Evolutionary conservation across 1,140 invertebrate genomes (phyloP), one percentile per base, ranked within the genome.

Genomic region (Conus ventricosus): DNA sequence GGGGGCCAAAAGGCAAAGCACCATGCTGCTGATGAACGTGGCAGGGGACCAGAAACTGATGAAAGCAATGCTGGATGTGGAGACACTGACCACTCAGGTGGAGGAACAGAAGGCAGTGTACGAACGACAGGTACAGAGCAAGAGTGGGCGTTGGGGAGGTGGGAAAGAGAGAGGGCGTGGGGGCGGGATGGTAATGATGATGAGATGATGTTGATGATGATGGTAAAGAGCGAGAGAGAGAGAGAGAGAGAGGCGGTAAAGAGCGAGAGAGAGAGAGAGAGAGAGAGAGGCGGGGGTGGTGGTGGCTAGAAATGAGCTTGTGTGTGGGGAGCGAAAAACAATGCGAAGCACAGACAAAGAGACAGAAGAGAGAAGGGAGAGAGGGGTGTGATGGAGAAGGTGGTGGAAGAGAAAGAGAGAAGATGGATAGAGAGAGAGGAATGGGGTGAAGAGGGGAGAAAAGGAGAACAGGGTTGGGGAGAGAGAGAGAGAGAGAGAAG

Each of bases 1-100:
- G 23, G 90, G 89, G n/a, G 92, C 92, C n/a, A 91, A 91, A 75
- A 88, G 92, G n/a, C 91, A 93, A 84, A 93, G 92, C 84, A 87
- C 85, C 39, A 89, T 90, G 78, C 63, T 92, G 55, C 25, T 93
- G 88, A 88, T 63, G 8, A 83, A 89, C 54, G 91, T 90, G 80
- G 89, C 89, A 0, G 86, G 83, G 20, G 84, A 93, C 67, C 80
- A 89, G 17, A 88, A 90, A 82, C 87, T 93, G 54, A 91, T 93
- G 91, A 88, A 90, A 82, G 92, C 92, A 15, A 67, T 92, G 84
- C 63, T 84, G 15, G 89, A 92, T 25, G 88, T 92, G 27, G 91
- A 93, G 87, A 76, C 88, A 54, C 87, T 92, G 0, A 91, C 91
- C 67, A 84, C 85, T 7, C 51, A 90, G 3, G 51, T 90, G 75